phyloP scores from a whole-genome alignment of 2,797 vertebrate genomes.

The Darevskia nairensis region DNA sequence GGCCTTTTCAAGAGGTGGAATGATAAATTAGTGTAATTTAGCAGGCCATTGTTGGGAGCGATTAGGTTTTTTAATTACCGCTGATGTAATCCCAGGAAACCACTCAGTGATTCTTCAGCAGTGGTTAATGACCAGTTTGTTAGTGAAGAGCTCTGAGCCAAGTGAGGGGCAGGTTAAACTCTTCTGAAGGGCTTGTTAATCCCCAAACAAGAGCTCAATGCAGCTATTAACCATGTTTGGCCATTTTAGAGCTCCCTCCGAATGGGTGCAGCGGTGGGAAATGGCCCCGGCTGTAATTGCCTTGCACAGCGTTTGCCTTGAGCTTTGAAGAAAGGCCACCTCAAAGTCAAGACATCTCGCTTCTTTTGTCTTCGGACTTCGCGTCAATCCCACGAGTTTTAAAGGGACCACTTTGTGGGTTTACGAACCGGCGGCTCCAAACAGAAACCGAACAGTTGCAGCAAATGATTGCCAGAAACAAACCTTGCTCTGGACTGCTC shows the following conservation, averaged over 20 bases:
- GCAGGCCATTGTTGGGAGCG: constrained; percentile 48
- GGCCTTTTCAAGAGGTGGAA: constrained; percentile 36
- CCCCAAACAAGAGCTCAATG: constrained; percentile 30
- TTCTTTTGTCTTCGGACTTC: constrained; percentile 14
- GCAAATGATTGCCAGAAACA: constrained; percentile 45
- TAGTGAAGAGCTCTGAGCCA: constrained; percentile 40
- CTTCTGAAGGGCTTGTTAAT: constrained; percentile 53
- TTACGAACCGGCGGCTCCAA: constrained; percentile 1
- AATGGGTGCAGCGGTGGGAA: constrained; percentile 39
- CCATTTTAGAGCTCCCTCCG: constrained; percentile 48
- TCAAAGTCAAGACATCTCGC: constrained; percentile 60
- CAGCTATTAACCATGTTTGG: constrained; percentile 57
- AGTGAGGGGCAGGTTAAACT: constrained; percentile 41
- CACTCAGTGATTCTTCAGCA: constrained; percentile 8
- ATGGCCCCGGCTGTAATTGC: constrained; percentile 34
- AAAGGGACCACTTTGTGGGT: constrained; percentile 6
- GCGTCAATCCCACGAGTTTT: not conserved
- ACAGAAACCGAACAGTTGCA: not conserved
- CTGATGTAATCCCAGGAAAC: constrained; percentile 16
- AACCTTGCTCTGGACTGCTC: constrained; percentile 41
- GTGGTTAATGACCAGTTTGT: constrained; percentile 50
- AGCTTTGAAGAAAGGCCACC: constrained; percentile 54
- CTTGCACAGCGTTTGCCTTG: constrained; percentile 39
- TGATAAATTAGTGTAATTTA: constrained; percentile 36
- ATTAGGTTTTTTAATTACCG: constrained; percentile 49